These are phyloP conservation scores for Lepidurus packardi DNA, from an alignment of 1,140 invertebrate species.

Conservation along the genomic window DNA sequence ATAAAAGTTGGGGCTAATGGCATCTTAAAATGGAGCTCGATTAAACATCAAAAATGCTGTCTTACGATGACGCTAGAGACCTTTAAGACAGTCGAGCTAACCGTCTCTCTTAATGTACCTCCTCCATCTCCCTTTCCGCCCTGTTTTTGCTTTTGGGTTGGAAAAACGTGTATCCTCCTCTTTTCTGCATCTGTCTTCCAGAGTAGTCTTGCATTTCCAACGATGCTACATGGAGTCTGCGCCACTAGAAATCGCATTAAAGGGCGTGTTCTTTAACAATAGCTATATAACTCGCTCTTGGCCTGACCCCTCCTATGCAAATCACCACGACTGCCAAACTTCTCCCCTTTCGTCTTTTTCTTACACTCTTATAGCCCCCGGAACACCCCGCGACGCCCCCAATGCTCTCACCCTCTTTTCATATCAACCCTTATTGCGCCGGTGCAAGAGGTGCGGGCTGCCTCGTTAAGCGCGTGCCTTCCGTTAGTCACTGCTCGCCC, in stretches of 20 bases:
- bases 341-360: background rate
- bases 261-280: conserved; percentile 21
- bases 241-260: conserved; percentile 18
- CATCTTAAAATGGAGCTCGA: too few relatives aligned
- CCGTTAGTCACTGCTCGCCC: conserved; percentile 13
- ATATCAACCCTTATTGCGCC: conserved; percentile 21
- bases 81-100: too few relatives aligned
- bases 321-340: conserved; percentile 14
- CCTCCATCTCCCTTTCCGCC: too few relatives aligned
- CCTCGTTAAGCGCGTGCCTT: conserved; percentile 16
- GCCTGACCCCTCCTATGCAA: conserved; percentile 17
- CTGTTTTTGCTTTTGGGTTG: too few relatives aligned
- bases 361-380: background rate
- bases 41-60: too few relatives aligned
- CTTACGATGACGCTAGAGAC: too few relatives aligned
- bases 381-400: background rate
- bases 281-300: conserved; percentile 15
- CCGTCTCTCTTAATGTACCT: too few relatives aligned
- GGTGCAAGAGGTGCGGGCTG: conserved; percentile 20
- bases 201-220: too few relatives aligned
- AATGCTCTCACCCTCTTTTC: background rate
- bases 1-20: too few relatives aligned
- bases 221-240: background rate
- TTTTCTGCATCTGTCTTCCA: too few relatives aligned
- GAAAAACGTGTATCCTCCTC: too few relatives aligned